phyloP scores from a whole-genome alignment of 2,113 vertebrate genomes.

The Lynx canadensis region DNA sequence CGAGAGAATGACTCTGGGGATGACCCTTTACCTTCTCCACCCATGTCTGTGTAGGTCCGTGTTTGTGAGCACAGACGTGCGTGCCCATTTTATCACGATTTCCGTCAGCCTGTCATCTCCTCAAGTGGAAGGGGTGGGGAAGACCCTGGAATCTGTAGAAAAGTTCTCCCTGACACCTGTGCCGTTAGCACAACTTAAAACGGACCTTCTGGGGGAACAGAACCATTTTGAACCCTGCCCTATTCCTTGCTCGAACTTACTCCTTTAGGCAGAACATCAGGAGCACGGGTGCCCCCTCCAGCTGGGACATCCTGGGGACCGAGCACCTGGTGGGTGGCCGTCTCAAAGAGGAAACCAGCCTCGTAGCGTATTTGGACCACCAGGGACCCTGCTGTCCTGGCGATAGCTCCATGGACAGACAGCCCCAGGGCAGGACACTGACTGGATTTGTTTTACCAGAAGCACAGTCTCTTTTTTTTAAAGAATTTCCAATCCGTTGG shows the following conservation, averaged over 20 bases:
- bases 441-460: neutral
- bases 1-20: rapidly evolving
- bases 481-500: neutral
- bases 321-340: rapidly evolving
- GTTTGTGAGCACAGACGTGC: rapidly evolving
- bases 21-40: neutral
- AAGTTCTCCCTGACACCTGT: too few relatives aligned
- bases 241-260: neutral
- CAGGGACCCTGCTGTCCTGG: rapidly evolving
- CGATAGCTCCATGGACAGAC: rapidly evolving
- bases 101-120: neutral
- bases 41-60: rapidly evolving
- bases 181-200: rapidly evolving
- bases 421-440: rapidly evolving
- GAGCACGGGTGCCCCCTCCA: neutral
- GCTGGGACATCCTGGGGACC: rapidly evolving
- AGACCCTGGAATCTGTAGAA: neutral
- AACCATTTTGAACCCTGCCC: neutral
- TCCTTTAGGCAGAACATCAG: neutral
- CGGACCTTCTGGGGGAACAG: rapidly evolving
- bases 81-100: rapidly evolving
- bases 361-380: rapidly evolving
- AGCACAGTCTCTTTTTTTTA: neutral
- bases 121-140: neutral
- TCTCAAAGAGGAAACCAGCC: rapidly evolving